Evolutionary conservation across 2,113 vertebrate genomes (phyloP).

Genomic region (Microtus ochrogaster): DNA sequence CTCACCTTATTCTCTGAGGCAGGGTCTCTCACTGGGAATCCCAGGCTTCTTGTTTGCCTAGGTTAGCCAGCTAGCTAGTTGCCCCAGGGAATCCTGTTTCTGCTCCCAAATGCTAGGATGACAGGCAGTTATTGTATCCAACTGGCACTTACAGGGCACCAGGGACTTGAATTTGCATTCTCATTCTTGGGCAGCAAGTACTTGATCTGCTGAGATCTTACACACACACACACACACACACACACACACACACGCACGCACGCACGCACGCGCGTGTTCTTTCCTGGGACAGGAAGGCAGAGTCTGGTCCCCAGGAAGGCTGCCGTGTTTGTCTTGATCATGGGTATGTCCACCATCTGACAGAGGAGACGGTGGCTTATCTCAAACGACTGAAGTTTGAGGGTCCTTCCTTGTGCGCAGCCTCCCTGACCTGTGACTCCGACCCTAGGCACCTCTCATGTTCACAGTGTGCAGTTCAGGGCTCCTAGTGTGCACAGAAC

Average conservation of each 20-base stretch:
- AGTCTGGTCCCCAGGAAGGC: not conserved
- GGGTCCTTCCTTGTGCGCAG: not conserved
- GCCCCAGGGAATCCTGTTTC: not conserved
- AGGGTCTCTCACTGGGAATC: not conserved
- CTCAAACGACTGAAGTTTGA: not conserved
- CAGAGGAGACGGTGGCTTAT: not conserved
- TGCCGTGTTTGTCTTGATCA: not conserved
- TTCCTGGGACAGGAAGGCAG: not conserved
- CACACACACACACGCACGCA: too few species aligned
- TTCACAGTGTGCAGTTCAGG: not conserved
- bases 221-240: too few species aligned
- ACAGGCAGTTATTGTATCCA: not conserved
- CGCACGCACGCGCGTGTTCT: too few species aligned
- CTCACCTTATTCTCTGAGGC: not conserved
- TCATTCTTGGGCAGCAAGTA: not conserved
- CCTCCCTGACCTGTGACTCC: not conserved
- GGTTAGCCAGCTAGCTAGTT: not conserved
- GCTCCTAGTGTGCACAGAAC: not conserved
- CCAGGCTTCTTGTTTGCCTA: not conserved
- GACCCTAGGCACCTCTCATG: not conserved
- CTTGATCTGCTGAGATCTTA: too few species aligned
- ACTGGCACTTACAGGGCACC: not conserved
- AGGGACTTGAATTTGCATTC: not conserved
- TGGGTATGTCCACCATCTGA: not conserved
- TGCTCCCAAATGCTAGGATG: not conserved